Evolutionary conservation across 2,888 invertebrate genomes (phyloP), one percentile per base, ranked within the genome.

Genomic region (Erebia epiphron): DNA sequence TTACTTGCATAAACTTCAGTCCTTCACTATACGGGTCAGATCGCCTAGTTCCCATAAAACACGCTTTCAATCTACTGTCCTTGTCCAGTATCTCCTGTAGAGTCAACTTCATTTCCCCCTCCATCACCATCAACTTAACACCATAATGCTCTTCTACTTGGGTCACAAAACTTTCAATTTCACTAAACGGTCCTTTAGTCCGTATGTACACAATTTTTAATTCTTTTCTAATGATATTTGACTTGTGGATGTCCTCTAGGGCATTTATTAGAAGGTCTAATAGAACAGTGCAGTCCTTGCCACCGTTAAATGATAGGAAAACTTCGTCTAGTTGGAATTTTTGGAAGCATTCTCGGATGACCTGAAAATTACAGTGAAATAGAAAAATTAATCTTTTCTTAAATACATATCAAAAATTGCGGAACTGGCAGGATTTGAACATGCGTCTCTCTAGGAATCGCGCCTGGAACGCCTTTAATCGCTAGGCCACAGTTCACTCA

Each of bases 201-300:
- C 96, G 94, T 60, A 99, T 97, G 82, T 99, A 99, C 49, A 99
- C 91, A 54, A 97, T 95, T 80, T 95, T 94, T 2, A 97, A 89
- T 73, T 88, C 87, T 77, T 90, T 87, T n/a, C 84, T 85, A 65
- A 89, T 81, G 43, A 91, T 79, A 4, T 86, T 82, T 9, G 80
- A 76, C 60, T 84, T 82, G 72, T 85, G 80, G 56, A 86, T 77
- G 9, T 89, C 81, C 70, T 82, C 79, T 57, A 94, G 71, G 72
- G 87, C 74, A 70, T 87, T 80, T 76, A 91, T 75, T 11, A 87
- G 86, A 43, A 93, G 78, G 75, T 93, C 92, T 75, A 99, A 91
- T 14, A 99, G 94, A 0, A 97, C 98, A 0, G 99, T 99, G 85
- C 99, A 99, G 91, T 99, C 99, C 92, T 99, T 99, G 1, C 99